Evolutionary conservation across 53 echinoderm and acorn worm species (phyloP), one percentile per base, ranked within the genome.

Genomic region (Astropecten irregularis): DNA sequence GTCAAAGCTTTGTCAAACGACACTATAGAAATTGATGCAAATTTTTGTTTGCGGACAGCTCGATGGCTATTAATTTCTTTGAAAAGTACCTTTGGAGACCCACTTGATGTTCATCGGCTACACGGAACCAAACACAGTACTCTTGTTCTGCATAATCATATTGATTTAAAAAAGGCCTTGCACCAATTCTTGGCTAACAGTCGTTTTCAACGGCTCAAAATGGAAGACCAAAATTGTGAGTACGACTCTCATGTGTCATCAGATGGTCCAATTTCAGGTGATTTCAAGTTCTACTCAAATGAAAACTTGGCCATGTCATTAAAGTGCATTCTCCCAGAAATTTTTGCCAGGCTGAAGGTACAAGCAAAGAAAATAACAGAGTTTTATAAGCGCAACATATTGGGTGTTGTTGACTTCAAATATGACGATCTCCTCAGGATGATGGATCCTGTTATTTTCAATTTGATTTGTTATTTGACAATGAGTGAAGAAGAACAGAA

Each of bases 41-140:
- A 72, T 19, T 72, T 32, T 22, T 72, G 53, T 52, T 31, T 19
- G n/a, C 50, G 72, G 16, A 72, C 72, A 51, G 34, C 52, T 26
- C 51, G 53, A 25, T 72, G 72, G 72, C 72, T 72, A 20, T 72
- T 72, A 35, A 35, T 53, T 15, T 72, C 72, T 35, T 6, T 72
- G 14, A 72, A 34, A 15, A 72, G 72, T 53, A 72, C 72, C 8
- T 72, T 72, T 52, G 52, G 72, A 22, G 32, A 50, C 7, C 35
- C 34, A 20, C 53, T 72, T 16, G 5, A 23, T 33, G 51, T 72
- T 16, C 72, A 72, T 72, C 54, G 72, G 3, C 21, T 72, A 13
- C 52, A 72, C 11, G 50, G 52, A 50, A 16, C 52, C 3, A 72
- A 54, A 52, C 51, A 72, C 4, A 72, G 72, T 72, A 52, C 72